Evolutionary conservation across 2,888 invertebrate genomes (phyloP).

Genomic region (Calameuta pallipes): DNA sequence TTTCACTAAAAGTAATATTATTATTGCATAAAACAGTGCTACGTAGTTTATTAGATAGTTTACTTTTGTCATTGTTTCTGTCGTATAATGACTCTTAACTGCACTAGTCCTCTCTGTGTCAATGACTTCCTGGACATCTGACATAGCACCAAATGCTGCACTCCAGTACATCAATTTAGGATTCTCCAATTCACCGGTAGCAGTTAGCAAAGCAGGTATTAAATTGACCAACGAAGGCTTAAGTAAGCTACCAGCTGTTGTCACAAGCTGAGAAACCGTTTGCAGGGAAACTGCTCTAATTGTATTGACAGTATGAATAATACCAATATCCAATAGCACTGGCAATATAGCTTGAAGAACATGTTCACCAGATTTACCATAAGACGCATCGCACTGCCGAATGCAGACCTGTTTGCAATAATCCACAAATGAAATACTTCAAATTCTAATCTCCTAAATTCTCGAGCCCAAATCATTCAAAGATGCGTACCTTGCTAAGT

Average conservation of each 20-base stretch:
- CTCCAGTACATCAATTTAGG: constrained; percentile 82
- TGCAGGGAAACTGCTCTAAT: constrained; percentile 84
- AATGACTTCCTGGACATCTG: constrained; percentile 79
- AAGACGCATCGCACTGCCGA: constrained; percentile 74
- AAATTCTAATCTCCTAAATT: not conserved
- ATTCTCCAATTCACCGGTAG: constrained; percentile 89
- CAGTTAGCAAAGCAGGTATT: constrained; percentile 86
- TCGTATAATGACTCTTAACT: constrained; percentile 87
- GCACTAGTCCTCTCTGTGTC: constrained; percentile 85
- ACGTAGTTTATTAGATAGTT: constrained; percentile 21
- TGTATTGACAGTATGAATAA: constrained; percentile 82
- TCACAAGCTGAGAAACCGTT: constrained; percentile 87
- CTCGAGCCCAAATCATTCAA: not conserved
- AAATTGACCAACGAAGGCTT: constrained; percentile 84
- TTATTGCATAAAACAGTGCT: not conserved
- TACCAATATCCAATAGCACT: constrained; percentile 82
- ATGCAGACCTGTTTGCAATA: constrained; percentile 73
- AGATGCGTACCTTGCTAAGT: constrained; percentile 75
- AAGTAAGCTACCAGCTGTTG: constrained; percentile 81
- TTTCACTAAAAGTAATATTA: not conserved
- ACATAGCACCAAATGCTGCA: constrained; percentile 75
- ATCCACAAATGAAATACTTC: not conserved
- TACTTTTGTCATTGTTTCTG: constrained; percentile 87
- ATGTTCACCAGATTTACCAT: constrained; percentile 80
- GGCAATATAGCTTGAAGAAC: constrained; percentile 83